phyloP scores from a whole-genome alignment of 1,140 invertebrate species.

The Pollicipes pollicipes region DNA sequence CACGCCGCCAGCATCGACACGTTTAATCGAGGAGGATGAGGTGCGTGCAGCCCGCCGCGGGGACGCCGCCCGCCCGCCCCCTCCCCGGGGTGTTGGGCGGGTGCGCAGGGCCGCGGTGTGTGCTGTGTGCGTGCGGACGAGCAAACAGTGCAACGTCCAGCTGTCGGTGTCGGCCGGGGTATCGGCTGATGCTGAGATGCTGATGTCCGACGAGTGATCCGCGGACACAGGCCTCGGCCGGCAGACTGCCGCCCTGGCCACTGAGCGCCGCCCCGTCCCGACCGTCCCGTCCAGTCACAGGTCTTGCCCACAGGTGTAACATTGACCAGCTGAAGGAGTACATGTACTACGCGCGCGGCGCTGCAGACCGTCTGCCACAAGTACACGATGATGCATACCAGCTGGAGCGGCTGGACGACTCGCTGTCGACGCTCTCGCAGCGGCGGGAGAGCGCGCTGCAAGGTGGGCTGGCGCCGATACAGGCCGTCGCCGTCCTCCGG shows the following conservation, averaged over 20 bases:
- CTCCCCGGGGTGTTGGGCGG: too few species aligned
- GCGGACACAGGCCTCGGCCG: too few species aligned
- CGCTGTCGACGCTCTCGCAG: constrained; percentile 32
- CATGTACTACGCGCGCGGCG: constrained; percentile 50
- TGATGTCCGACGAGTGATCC: too few species aligned
- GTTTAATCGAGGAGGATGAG: constrained; percentile 59
- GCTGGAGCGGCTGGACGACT: constrained; percentile 48
- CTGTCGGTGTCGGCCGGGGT: too few species aligned
- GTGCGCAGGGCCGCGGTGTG: neutral
- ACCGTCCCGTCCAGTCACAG: too few species aligned
- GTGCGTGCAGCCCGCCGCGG: constrained; percentile 34
- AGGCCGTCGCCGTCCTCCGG: neutral
- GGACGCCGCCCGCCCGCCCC: too few species aligned
- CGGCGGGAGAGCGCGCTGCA: constrained; percentile 37
- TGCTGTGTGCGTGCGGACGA: too few species aligned
- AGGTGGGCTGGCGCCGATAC: constrained; percentile 23
- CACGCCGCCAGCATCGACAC: constrained; percentile 55
- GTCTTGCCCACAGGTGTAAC: neutral
- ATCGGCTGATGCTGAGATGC: too few species aligned
- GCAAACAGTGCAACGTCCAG: too few species aligned
- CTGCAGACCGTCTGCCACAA: constrained; percentile 53
- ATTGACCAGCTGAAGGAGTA: constrained; percentile 66
- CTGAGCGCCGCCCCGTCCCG: too few species aligned
- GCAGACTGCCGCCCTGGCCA: too few species aligned
- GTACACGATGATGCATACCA: constrained; percentile 52